phyloP scores from a whole-genome alignment of 2,888 invertebrate genomes.

The Elmis aenea region DNA sequence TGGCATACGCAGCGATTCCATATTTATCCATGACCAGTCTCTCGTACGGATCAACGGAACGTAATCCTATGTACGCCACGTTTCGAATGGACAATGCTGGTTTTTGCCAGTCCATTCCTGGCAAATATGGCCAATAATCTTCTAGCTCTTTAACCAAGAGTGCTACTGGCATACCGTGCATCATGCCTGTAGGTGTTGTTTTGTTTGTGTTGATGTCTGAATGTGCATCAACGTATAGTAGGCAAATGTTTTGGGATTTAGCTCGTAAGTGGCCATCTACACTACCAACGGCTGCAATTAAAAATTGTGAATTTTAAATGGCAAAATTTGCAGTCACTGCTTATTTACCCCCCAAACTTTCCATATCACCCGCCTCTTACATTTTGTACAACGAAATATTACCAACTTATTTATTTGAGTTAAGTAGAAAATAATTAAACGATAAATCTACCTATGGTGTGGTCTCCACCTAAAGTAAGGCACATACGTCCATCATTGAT shows the following conservation, averaged over 20 bases:
- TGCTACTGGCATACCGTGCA: conserved; percentile 75
- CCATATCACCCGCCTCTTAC: too few species aligned
- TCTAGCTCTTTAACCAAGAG: conserved; percentile 68
- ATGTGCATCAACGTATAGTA: conserved; percentile 90
- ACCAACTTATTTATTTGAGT: too few species aligned
- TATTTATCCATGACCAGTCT: conserved; percentile 75
- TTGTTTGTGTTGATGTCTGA: conserved; percentile 88
- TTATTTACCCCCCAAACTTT: too few species aligned
- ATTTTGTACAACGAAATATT: too few species aligned
- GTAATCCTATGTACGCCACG: conserved; percentile 74
- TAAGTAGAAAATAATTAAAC: too few species aligned
- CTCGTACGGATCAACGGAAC: conserved; percentile 83
- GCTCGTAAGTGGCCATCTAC: conserved; percentile 71
- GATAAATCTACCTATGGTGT: conserved; percentile 75
- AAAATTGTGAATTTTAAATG: too few species aligned
- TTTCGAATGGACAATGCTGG: conserved; percentile 57
- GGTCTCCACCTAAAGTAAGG: conserved; percentile 85
- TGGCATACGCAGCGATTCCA: conserved; percentile 74
- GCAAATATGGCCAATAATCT: conserved; percentile 69
- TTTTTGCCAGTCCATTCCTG: conserved; percentile 76
- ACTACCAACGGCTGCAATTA: conserved; percentile 59
- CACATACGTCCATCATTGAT: conserved; percentile 61
- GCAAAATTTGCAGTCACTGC: too few species aligned
- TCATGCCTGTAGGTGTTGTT: conserved; percentile 75
- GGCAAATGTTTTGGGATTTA: conserved; percentile 63